Conservation (phyloP, 2,113 vertebrate species). For the Cololabis saira region DNA sequence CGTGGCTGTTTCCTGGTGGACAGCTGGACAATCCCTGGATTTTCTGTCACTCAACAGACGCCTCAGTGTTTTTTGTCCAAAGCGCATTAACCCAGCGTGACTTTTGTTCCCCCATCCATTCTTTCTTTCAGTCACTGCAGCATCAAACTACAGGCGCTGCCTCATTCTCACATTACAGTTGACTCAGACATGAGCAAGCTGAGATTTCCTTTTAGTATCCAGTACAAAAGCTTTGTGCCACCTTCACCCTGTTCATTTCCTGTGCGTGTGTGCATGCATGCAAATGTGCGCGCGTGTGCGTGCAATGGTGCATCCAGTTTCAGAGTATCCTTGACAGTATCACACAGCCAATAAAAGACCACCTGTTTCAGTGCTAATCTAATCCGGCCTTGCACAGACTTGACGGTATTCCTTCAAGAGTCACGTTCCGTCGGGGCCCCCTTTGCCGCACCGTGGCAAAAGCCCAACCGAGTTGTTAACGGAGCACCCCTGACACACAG, state of each 20-base stretch:
- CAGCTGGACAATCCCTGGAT: slow-evolving; percentile 63
- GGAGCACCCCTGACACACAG: slow-evolving; percentile 68
- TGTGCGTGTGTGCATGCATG: slow-evolving; percentile 32
- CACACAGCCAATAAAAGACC: slow-evolving; percentile 80
- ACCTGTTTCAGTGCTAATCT: slow-evolving; percentile 82
- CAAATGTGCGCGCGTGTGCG: slow-evolving; percentile 16
- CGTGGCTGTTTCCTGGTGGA: slow-evolving; percentile 55
- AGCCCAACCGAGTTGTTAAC: slow-evolving; percentile 71
- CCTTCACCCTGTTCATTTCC: slow-evolving; percentile 36
- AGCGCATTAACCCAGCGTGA: slow-evolving; percentile 43
- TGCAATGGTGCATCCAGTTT: slow-evolving; percentile 62
- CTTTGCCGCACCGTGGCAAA: slow-evolving; percentile 54
- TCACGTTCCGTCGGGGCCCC: slow-evolving; percentile 63
- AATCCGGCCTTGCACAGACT: slow-evolving; percentile 75
- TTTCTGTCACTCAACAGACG: slow-evolving; percentile 58
- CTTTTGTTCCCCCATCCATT: slow-evolving; percentile 19
- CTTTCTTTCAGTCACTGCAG: slow-evolving; percentile 28
- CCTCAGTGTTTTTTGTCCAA: slow-evolving; percentile 42
- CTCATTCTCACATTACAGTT: slow-evolving; percentile 59
- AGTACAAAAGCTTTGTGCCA: slow-evolving; percentile 57
- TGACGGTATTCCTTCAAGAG: slow-evolving; percentile 62
- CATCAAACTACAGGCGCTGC: slow-evolving; percentile 36
- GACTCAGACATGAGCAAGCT: slow-evolving; percentile 44
- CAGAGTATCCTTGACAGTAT: slow-evolving; percentile 75
- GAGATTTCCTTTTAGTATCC: slow-evolving; percentile 46